Evolutionary conservation across 2,888 invertebrate genomes (phyloP), one percentile per base, ranked within the genome.

Genomic region (Alitta virens): DNA sequence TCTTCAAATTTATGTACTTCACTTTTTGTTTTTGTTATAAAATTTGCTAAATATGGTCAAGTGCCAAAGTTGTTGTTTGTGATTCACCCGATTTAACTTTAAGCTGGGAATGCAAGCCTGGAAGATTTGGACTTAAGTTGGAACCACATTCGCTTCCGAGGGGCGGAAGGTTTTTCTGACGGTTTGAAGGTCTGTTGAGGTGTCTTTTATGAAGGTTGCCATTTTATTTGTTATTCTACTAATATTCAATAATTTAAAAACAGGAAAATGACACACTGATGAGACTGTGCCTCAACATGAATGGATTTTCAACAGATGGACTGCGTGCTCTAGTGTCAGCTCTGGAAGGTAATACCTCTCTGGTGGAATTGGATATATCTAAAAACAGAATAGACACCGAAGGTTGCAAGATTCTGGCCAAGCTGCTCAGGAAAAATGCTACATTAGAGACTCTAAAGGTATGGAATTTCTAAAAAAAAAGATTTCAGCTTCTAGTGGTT

Each of bases 71-170:
- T n/a, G n/a, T n/a, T n/a, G n/a, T n/a, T n/a, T n/a, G n/a, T n/a
- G n/a, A n/a, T n/a, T n/a, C n/a, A n/a, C n/a, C n/a, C n/a, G n/a
- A n/a, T n/a, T n/a, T 18, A 54, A 16, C 25, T 56, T 42, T 5
- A 55, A 63, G 63, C 55, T 1, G 18, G 27, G 3, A 67, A 67
- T 60, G 55, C 56, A 18, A 58, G 58, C 14, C 43, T 67, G 9
- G 42, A 53, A 18, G 24, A 23, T 14, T 33, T 67, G 26, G 63
- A 67, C 42, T 58, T 67, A 12, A 65, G 65, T 25, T 67, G 67
- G 67, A 67, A 67, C 59, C 67, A 67, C 50, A 65, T 67, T 23
- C 55, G 67, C 9, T 24, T 65, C 42, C 21, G 27, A 43, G 67
- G 67, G 2, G 63, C 65, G 3, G 61, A 62, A 18, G 60, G 57